Base-by-base conservation (phyloP, 2,888 invertebrate genomes). In the Glaucopsyche alexis region DNA sequence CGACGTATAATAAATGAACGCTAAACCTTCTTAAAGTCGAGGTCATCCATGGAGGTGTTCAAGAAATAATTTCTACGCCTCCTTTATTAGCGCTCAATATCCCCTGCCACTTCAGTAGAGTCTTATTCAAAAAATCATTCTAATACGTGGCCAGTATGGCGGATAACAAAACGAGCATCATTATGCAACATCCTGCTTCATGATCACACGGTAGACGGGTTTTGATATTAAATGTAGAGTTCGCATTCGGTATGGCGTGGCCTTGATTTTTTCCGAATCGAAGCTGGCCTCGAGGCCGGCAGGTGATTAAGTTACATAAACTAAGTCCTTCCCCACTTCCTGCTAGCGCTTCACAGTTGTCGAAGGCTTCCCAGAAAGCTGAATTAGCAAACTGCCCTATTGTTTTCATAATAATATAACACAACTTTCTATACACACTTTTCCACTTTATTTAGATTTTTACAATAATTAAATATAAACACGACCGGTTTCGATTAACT, bases 291-390 rank as follows among this genome's bases (percentile, higher is more conserved):
- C 88, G 88, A 86, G 47, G 83, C 84, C 79, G 86, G 90, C 91
- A 93, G 93, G 92, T 93, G 93, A 93, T 93, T 93, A 90, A 88
- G 90, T 93, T 93, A 92, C 92, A 91, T 91, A 92, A 91, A 90
- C 90, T 90, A 86, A 88, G 88, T 82, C 87, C 88, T 86, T 87
- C 91, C 90, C 91, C 84, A 91, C 90, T 93, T 92, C 92, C 93
- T 91, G 91, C 87, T 88, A 85, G 86, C 88, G 90, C 84, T 87
- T 84, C 85, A 89, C 92, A 90, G 90, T 93, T 91, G 89, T 88
- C 85, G 87, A 86, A 87, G 84, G 83, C 83, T 90, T 91, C 90
- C 88, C 84, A 89, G 89, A 91, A 86, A 85, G 83, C 87, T 84
- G 86, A 90, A 89, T 89, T 90, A 84, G 85, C 86, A 85, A 84